phyloP scores from a whole-genome alignment of 2,888 invertebrate genomes.

The Cheilosia urbana region DNA sequence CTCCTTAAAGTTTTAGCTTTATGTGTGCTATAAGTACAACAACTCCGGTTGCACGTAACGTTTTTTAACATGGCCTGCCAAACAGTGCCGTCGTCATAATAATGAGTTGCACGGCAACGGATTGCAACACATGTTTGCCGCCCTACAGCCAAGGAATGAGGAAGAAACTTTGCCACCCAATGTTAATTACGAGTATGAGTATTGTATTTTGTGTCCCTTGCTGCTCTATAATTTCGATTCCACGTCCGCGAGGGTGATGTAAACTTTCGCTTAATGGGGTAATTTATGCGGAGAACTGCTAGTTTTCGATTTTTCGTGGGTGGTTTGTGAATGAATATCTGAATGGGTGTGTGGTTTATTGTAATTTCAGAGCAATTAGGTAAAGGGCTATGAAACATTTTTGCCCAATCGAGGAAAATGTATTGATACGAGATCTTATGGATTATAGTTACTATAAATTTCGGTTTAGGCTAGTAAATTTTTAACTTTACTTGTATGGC shows the following conservation, averaged over 20 bases:
- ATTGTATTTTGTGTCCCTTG: not conserved
- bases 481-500: too few relatives aligned
- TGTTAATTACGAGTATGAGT: constrained; percentile 6
- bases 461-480: too few relatives aligned
- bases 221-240: constrained; percentile 29
- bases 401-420: not conserved
- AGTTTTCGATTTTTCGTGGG: constrained; percentile 34
- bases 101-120: constrained; percentile 41
- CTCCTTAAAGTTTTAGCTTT: too few relatives aligned
- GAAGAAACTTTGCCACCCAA: constrained; percentile 20
- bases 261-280: constrained; percentile 53
- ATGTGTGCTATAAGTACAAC: too few relatives aligned
- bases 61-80: not conserved
- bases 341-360: constrained; percentile 27
- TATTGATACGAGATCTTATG: too few relatives aligned
- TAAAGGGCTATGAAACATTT: constrained; percentile 27
- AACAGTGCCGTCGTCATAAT: constrained; percentile 20
- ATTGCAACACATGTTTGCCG: constrained; percentile 51
- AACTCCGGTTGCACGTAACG: not conserved
- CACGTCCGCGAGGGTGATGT: constrained; percentile 53
- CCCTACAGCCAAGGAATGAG: constrained; percentile 40
- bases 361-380: not conserved
- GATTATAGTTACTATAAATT: too few relatives aligned
- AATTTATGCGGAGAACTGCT: constrained; percentile 38
- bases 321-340: constrained; percentile 37